Evolutionary conservation across 2,113 vertebrate genomes (phyloP), one percentile per base, ranked within the genome.

Genomic region (Eonycteris spelaea): DNA sequence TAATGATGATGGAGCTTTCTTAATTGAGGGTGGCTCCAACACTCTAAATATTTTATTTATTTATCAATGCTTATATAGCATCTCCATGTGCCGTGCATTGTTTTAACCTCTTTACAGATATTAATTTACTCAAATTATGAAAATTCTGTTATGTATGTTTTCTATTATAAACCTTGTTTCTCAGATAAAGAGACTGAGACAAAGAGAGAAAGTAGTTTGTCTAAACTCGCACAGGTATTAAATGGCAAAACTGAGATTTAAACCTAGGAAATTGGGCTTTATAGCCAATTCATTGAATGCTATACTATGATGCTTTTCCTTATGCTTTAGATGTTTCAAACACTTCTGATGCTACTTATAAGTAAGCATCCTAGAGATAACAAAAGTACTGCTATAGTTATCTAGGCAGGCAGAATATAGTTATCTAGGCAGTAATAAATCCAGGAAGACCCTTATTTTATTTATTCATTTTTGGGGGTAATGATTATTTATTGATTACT

Each of bases 31-130:
- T 94, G 48, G 3, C 33, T 90, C 87, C 55, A 96, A 53, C 33
- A 70, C 22, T 28, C 28, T 90, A 63, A 92, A 78, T 70, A 84
- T 67, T 95, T 90, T 24, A 82, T 85, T 95, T 48, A 70, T 61
- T 71, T 90, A 83, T 79, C 19, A 45, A 55, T 6, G 1, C 3
- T 86, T 83, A 45, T 18, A 70, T 43, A n/a, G 38, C 22, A 90
- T 94, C 15, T 24, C 18, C 38, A 65, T 43, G 26, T 57, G 35
- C 0, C 10, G 89, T 7, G 3, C 30, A 92, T 30, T 68, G 26
- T 63, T 86, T 77, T 61, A 92, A 89, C 33, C 40, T 91, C 30
- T 67, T 88, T 61, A 73, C 2, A 79, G 90, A 86, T 94, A 84
- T 38, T 45, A 74, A 86, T 74, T 83, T 82, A 68, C 73, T 86